Evolutionary conservation across 2,888 invertebrate genomes (phyloP), one percentile per base, ranked within the genome.

Genomic region (Cremastinae sp.): DNA sequence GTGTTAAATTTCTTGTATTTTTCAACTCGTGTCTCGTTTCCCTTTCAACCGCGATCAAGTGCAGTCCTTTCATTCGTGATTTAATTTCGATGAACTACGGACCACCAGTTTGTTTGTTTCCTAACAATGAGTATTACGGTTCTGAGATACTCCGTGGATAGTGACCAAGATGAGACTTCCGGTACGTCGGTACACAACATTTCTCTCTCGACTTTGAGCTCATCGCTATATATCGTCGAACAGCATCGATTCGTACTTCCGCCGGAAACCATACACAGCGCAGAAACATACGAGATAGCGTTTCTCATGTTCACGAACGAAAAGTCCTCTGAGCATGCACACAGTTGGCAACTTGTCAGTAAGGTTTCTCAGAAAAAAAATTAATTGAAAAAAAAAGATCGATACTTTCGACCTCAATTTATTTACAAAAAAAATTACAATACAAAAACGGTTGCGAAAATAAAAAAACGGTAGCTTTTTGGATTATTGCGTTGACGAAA

Each of bases 191-290:
- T 68, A 58, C 20, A 68, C 37, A 68, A 58, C 49, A 47, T 12
- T 37, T 9, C 18, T 66, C 45, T 59, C 51, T 49, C 58, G 2
- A 28, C 56, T 49, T 47, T 37, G 35, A 51, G 4, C 10, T 51
- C 64, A 18, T 12, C 12, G 8, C 16, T 22, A 5, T 22, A 62
- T 9, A 16, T 61, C 66, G 43, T 61, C 41, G 65, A 43, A 47
- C 45, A 28, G 58, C 68, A 59, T 64, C 72, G 76, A 72, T 51
- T 58, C 55, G 41, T 69, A 43, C 73, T 59, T 76, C 69, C 72
- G 69, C 43, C 69, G 64, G 73, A 76, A 73, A 69, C 64, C 59
- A 14, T 73, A 49, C 47, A 69, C 37, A n/a, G 37, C 18, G 35
- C 37, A 37, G 35, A 70, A 53, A 37, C 61, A 45, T 20, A 37